Evolutionary conservation across 2,113 vertebrate species (phyloP), one percentile per base, ranked within the genome.

Genomic region (Mesembrinibis cayennensis): DNA sequence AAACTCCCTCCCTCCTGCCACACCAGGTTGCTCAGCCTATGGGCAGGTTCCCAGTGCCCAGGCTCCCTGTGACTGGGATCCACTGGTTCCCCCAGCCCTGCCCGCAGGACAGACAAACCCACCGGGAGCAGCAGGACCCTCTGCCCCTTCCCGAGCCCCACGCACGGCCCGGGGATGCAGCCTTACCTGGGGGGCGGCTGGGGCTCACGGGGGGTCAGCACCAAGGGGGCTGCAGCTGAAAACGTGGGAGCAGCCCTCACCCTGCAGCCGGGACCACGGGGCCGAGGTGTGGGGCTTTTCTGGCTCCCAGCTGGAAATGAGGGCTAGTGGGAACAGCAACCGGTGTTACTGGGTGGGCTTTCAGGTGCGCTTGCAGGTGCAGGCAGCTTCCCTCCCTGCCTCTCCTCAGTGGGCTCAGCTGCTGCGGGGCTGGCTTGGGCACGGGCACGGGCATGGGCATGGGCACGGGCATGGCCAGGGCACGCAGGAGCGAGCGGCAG

Each of bases 121-220:
- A 14, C 3, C 0, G 1, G 18, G 7, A 77, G 4, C 2, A 55
- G 26, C 29, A 3, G 2, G 26, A 93, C 4, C 22, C 29, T 29
- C 78, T 63, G 17, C 25, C 52, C 70, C 47, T 22, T 50, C n/a
- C 56, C 4, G 2, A 89, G 15, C 32, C 42, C 61, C 49, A 5
- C 0, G 0, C 3, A 1, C 19, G 66, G 32, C 47, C 42, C 5
- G 0, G 32, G 59, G 26, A 8, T 1, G 1, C 27, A n/a, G 10
- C n/a, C 32, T 53, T 73, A 80, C 58, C 74, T 74, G 38, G 10
- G 8, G 2, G 4, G 30, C 4, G 6, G 10, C 32, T 2, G 4
- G 32, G 22, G 9, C 16, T 80, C 42, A 1, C 13, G 0, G 23
- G 3, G 12, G 3, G 22, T 61, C 16, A 8, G 27, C 3, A 2